Conservation (phyloP, 2,888 invertebrate species). For the Tenthredo scrophulariae region DNA sequence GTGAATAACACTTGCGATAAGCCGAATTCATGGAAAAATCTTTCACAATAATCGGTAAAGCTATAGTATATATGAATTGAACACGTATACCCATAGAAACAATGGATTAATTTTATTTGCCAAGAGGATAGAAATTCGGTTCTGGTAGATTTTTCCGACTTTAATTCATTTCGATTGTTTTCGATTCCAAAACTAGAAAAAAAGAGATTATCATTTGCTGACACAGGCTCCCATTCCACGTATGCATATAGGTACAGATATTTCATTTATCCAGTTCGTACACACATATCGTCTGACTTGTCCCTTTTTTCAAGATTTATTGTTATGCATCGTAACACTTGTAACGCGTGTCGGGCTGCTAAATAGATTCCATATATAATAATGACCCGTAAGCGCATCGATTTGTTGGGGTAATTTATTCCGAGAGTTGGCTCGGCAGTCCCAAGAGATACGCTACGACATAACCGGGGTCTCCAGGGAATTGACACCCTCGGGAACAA, state of each 20-base stretch:
- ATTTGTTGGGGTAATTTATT: constrained; percentile 51
- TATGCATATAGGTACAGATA: not conserved
- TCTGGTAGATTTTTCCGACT: not conserved
- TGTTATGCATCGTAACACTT: constrained; percentile 1
- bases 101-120: not conserved
- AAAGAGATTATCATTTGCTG: not conserved
- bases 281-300: not conserved
- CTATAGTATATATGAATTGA: not conserved
- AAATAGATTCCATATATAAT: constrained; percentile 39
- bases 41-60: not conserved
- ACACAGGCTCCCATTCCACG: not conserved
- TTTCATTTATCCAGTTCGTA: not conserved
- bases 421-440: constrained; percentile 16
- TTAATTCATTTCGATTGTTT: not conserved
- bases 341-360: constrained; percentile 1
- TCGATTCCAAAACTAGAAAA: not conserved
- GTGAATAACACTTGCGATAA: constrained; percentile 40
- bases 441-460: constrained; percentile 21
- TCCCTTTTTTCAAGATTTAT: constrained; percentile 8
- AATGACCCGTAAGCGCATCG: constrained; percentile 52
- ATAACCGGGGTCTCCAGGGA: constrained; percentile 40
- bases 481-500: constrained; percentile 46
- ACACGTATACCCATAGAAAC: not conserved
- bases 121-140: not conserved
- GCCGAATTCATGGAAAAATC: not conserved